Evolutionary conservation across 2,797 vertebrate species (phyloP).

Genomic region (Sebastolobus altivelis): DNA sequence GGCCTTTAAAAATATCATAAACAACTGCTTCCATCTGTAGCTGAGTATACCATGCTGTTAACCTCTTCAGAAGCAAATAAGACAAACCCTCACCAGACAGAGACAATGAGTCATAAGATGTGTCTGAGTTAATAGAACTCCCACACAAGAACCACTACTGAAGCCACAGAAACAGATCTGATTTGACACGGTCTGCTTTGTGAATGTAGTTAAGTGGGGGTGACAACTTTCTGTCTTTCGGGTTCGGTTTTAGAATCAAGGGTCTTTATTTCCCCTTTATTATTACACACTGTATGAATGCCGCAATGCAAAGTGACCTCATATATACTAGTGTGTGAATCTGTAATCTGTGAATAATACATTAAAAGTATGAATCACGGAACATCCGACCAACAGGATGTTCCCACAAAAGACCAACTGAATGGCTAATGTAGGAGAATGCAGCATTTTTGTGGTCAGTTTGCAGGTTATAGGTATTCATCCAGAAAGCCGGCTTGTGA

Average conservation of each 20-base stretch:
- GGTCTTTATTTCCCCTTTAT: not conserved
- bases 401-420: not conserved
- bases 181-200: slow-evolving; percentile 17
- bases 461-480: not conserved
- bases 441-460: not conserved
- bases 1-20: slow-evolving; percentile 5
- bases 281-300: not conserved
- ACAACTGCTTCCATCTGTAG: slow-evolving; percentile 20
- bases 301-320: not conserved
- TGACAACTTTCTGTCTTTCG: slow-evolving; percentile 5
- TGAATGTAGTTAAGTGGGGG: not conserved
- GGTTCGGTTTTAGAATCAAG: slow-evolving; percentile 7
- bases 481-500: not conserved
- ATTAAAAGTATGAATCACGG: not conserved
- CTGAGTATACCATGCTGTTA: slow-evolving; percentile 10
- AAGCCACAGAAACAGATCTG: slow-evolving; percentile 16
- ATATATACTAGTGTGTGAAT: slow-evolving; percentile 1
- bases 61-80: slow-evolving; percentile 19
- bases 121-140: slow-evolving; percentile 60
- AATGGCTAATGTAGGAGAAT: not conserved
- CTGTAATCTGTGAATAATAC: not conserved
- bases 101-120: slow-evolving; percentile 60
- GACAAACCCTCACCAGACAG: slow-evolving; percentile 59
- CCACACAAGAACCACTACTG: slow-evolving; percentile 21
- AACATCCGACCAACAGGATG: not conserved